Percentiles rank a stretch among this genome's conserved stretches.
Conservation (phyloP, 2,797 vertebrate genomes). For the Tarsius wallacei region DNA sequence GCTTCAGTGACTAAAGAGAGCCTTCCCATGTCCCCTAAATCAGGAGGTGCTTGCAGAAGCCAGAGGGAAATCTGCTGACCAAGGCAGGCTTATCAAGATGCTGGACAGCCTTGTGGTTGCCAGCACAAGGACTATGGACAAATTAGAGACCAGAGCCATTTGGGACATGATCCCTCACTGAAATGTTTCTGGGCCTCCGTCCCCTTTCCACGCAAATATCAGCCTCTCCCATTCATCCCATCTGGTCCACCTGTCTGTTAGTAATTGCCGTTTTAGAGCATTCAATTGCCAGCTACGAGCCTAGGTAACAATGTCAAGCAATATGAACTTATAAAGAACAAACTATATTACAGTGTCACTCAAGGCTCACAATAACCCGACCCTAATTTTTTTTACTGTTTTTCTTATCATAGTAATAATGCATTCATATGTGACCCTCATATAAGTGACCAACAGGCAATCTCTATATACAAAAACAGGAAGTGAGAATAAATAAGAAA, state of each 20-base stretch:
- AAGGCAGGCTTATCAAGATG: not conserved
- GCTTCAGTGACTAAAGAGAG: not conserved
- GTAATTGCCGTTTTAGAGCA: not conserved
- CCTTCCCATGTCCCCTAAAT: not conserved
- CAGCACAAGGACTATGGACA: not conserved
- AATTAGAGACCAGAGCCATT: not conserved
- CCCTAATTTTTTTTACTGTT: not conserved
- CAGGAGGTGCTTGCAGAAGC: not conserved
- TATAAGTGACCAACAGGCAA: too few species aligned
- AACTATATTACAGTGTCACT: not conserved
- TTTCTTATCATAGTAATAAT: not conserved
- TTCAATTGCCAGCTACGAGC: not conserved
- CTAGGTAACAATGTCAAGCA: not conserved
- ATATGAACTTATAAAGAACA: not conserved
- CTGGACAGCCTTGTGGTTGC: not conserved
- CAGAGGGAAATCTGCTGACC: not conserved
- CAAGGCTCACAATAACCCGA: not conserved
- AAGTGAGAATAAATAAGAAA: not conserved
- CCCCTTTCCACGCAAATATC: not conserved
- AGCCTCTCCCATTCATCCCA: not conserved
- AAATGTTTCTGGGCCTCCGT: not conserved
- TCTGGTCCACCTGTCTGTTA: not conserved
- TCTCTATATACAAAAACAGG: not conserved
- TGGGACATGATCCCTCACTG: not conserved
- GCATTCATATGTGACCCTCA: not conserved